Evolutionary conservation across 2,888 invertebrate genomes (phyloP).

Genomic region (Mythimna lalbum): DNA sequence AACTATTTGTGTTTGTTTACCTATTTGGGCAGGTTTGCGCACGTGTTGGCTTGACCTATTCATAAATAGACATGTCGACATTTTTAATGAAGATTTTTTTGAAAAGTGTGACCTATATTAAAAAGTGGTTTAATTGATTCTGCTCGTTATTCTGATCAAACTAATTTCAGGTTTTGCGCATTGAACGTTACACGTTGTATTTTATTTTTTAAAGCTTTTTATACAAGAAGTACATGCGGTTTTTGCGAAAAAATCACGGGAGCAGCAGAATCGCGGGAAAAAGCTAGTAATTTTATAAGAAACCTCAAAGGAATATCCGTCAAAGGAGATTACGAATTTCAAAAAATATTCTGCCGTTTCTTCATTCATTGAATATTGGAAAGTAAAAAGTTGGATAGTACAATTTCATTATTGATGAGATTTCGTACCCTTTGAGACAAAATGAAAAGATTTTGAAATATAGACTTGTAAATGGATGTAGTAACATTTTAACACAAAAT

Average conservation of each 20-base stretch:
- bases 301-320: conserved; percentile 42
- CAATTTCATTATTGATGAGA: conserved; percentile 63
- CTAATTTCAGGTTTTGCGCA: no score
- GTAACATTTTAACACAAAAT: neutral
- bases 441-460: neutral
- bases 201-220: no score
- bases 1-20: no score
- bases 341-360: conserved; percentile 34
- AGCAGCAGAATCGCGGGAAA: neutral
- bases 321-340: conserved; percentile 59
- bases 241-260: neutral
- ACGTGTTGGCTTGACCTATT: no score
- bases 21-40: no score
- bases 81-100: no score
- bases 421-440: conserved; percentile 16
- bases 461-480: neutral
- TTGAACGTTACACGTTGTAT: no score
- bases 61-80: no score
- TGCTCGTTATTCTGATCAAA: no score
- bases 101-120: no score
- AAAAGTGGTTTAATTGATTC: no score
- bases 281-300: conserved; percentile 45
- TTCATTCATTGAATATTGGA: conserved; percentile 63
- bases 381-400: conserved; percentile 74
- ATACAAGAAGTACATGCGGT: neutral